Evolutionary conservation across 2,888 invertebrate genomes (phyloP), one percentile per base, ranked within the genome.

Genomic region (Fissipunctia ypsillon): DNA sequence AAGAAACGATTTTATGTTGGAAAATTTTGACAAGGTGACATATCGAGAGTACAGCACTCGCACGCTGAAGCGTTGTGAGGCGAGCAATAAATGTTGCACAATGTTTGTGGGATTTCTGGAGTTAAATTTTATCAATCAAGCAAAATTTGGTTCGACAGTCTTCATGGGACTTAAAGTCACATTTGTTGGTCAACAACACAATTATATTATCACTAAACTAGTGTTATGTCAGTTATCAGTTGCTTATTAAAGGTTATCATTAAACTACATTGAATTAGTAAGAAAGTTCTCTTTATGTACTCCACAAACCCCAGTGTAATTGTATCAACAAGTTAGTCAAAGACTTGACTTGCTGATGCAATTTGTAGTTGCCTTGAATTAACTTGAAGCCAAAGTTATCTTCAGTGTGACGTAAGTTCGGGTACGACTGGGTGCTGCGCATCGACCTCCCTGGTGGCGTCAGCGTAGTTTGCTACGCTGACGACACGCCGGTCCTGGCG

Each of bases 271-370:
- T 12, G 31, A 78, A 48, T 71, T 28, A 56, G 41, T 41, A 35
- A 48, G 52, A 78, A 61, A 48, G 41, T 48, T 70, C 14, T 28
- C 19, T 38, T 28, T 19, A 31, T 48, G 4, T n/a, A 50, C n/a
- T n/a, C n/a, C n/a, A n/a, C 22, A 43, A 22, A 22, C 2, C 3
- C 1, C 19, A 19, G 12, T 35, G 31, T 10, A 50, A 6, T 64
- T 45, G 16, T 31, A 12, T 31, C n/a, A 19, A n/a, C 19, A 52
- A 63, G 43, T n/a, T 9, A 19, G 14, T 16, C 9, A 41, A 14
- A 22, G n/a, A 28, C 31, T 38, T 56, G 25, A 45, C 14, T 3
- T 5, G 43, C 41, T 81, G 82, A 77, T 80, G 82, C 71, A 81
- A 77, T 64, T 54, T 28, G 12, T 59, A 9, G 10, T 38, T 19